These are phyloP conservation scores for Triplophysa dalaica DNA, from an alignment of 2,113 vertebrate species.

Conservation along the genomic window DNA sequence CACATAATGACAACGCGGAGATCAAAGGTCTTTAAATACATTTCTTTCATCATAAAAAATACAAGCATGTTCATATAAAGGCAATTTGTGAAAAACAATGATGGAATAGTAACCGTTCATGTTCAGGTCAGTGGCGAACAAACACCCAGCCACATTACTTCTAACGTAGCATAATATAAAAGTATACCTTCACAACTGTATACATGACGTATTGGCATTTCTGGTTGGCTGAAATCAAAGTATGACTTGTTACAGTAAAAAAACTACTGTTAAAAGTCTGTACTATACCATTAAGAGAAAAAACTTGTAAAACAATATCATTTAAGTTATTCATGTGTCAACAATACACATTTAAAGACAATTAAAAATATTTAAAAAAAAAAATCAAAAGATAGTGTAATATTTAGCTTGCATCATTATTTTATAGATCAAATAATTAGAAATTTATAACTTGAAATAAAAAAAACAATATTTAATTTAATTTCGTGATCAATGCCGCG, in stretches of 20 bases:
- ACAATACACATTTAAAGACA: not conserved
- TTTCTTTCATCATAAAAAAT: constrained; percentile 3
- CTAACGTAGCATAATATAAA: no score
- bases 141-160: not conserved
- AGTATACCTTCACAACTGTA: not conserved
- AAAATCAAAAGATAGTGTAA: not conserved
- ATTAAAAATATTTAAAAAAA: not conserved
- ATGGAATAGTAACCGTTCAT: not conserved
- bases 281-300: not conserved
- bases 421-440: no score
- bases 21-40: not conserved
- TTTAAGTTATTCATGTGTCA: not conserved
- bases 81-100: not conserved
- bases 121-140: not conserved
- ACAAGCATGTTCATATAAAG: not conserved
- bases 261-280: not conserved
- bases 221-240: not conserved
- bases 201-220: not conserved
- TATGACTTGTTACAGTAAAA: not conserved
- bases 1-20: not conserved
- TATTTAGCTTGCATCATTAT: no score
- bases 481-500: not conserved
- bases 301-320: not conserved
- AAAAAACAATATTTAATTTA: not conserved
- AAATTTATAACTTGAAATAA: no score